Evolutionary conservation across 2,113 vertebrate genomes (phyloP).

Genomic region (Hylia prasina): DNA sequence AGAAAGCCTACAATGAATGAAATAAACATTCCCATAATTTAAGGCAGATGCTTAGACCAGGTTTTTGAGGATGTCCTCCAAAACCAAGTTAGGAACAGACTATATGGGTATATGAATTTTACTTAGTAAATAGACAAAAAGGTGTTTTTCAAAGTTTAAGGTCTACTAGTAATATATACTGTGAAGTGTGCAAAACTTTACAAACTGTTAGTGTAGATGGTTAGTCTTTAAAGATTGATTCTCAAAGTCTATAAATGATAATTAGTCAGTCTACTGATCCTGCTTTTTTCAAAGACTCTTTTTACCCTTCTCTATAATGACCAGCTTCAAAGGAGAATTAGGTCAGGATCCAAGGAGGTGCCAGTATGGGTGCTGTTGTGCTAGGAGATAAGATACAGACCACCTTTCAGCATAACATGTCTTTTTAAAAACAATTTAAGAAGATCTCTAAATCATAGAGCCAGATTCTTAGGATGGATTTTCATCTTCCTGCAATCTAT

Average conservation of each 20-base stretch:
- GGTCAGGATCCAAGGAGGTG: neutral
- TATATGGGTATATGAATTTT: neutral
- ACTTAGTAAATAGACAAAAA: neutral
- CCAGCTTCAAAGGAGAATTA: neutral
- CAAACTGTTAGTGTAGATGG: fast-evolving
- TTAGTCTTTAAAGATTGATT: neutral
- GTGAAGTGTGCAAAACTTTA: neutral
- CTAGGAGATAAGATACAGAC: neutral
- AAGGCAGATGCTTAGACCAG: neutral
- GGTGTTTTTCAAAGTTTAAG: neutral
- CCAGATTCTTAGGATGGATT: neutral
- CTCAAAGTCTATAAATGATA: neutral
- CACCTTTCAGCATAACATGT: neutral
- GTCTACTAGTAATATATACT: neutral
- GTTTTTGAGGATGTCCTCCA: neutral
- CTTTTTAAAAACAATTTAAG: neutral
- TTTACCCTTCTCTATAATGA: neutral
- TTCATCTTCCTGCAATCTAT: neutral
- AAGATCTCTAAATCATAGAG: neutral
- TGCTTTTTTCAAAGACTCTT: neutral
- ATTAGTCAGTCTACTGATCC: neutral
- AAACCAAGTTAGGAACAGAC: neutral
- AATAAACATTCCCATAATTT: neutral
- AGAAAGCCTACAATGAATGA: neutral
- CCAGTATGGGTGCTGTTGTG: neutral